A percentile compares a stretch with the other conserved stretches of the same genome.
Evolutionary conservation across 2,113 vertebrate genomes (phyloP).

Genomic region (Cyanoderma ruficeps): DNA sequence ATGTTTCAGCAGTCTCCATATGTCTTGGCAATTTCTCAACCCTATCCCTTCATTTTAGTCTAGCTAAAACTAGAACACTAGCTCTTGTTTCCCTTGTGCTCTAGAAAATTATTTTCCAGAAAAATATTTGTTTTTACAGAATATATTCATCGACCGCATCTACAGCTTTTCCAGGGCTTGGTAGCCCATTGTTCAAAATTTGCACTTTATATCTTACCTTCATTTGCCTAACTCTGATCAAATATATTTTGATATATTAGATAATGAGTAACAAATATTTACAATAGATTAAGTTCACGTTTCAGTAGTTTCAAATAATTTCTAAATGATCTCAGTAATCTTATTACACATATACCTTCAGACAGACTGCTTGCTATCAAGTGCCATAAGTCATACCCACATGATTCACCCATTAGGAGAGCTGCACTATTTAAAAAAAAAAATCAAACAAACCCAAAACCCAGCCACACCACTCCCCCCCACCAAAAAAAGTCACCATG

Average conservation of each 20-base stretch:
- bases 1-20: not conserved
- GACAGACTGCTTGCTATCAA: constrained; percentile 37
- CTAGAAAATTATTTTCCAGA: not conserved
- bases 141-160: not conserved
- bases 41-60: not conserved
- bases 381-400: constrained; percentile 4
- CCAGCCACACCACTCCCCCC: too few relatives aligned
- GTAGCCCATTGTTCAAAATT: not conserved
- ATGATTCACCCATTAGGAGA: constrained; percentile 42
- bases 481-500: fast-evolving
- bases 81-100: not conserved
- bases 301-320: constrained; percentile 22
- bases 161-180: not conserved
- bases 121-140: not conserved
- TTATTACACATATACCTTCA: constrained; percentile 16
- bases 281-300: constrained; percentile 2
- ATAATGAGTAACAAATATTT: constrained; percentile 48
- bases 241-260: constrained; percentile 28
- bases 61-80: not conserved
- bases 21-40: not conserved
- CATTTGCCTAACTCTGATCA: not conserved
- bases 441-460: not conserved
- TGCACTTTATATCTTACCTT: not conserved
- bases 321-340: constrained; percentile 28
- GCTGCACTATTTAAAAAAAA: not conserved